Evolutionary conservation across 2,888 invertebrate species (phyloP).

Genomic region (Campaea margaritaria): DNA sequence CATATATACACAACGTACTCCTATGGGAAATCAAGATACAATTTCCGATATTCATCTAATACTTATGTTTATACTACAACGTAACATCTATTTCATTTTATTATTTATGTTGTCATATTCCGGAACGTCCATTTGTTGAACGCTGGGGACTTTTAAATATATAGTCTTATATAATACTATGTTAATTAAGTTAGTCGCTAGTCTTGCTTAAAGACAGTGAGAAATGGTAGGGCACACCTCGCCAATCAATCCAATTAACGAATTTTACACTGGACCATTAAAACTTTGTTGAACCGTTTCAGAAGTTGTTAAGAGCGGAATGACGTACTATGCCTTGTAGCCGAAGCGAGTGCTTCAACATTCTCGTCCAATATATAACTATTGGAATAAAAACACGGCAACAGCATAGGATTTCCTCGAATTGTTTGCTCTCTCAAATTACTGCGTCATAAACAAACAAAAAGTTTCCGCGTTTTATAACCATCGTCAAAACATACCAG

Average conservation of each 20-base stretch:
- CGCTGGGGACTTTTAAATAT: neutral
- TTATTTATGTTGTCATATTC: slow-evolving; percentile 31
- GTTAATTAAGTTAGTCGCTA: slow-evolving; percentile 34
- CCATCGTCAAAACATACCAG: slow-evolving; percentile 13
- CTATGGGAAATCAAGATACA: slow-evolving; percentile 72
- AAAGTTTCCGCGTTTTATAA: slow-evolving; percentile 23
- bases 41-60: slow-evolving; percentile 64
- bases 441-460: slow-evolving; percentile 21
- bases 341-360: slow-evolving; percentile 35
- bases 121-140: slow-evolving; percentile 3
- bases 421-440: slow-evolving; percentile 23
- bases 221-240: slow-evolving; percentile 58
- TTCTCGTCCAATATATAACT: slow-evolving; percentile 30
- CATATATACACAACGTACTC: slow-evolving; percentile 49
- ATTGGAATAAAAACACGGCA: slow-evolving; percentile 32
- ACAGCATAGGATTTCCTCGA: slow-evolving; percentile 18
- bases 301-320: slow-evolving; percentile 57
- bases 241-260: slow-evolving; percentile 69
- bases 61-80: slow-evolving; percentile 48
- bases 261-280: slow-evolving; percentile 68
- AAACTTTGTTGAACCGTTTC: slow-evolving; percentile 64
- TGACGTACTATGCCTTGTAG: slow-evolving; percentile 39
- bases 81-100: slow-evolving; percentile 29
- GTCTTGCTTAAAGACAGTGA: slow-evolving; percentile 48
- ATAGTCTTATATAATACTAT: neutral